Evolutionary conservation across 2,888 invertebrate genomes (phyloP).

Genomic region (Synergus gifuensis): DNA sequence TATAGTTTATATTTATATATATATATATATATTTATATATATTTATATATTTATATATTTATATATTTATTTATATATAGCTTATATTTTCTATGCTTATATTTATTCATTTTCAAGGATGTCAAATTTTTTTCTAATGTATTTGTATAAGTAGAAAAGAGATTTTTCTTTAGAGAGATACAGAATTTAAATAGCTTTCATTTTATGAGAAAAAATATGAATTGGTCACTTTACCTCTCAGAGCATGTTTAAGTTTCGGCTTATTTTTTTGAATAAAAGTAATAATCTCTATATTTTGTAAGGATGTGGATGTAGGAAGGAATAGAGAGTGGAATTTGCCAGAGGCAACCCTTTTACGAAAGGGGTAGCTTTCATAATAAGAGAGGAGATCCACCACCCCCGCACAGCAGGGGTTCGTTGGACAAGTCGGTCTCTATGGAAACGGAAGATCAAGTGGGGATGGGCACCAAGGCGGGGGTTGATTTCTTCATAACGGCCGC

Average conservation of each 20-base stretch:
- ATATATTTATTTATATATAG: too few species aligned
- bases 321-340: conserved; percentile 19
- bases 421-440: conserved; percentile 75
- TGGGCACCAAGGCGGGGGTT: conserved; percentile 63
- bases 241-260: background rate
- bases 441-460: conserved; percentile 67
- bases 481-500: conserved; percentile 78
- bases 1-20: too few species aligned
- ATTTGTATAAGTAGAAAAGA: too few species aligned
- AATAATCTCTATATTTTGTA: background rate
- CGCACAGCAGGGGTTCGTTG: conserved; percentile 63
- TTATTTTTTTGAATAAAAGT: background rate
- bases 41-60: too few species aligned
- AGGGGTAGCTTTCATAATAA: conserved; percentile 65
- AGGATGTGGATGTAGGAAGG: background rate
- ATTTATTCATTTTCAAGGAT: too few species aligned
- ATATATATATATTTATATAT: too few species aligned
- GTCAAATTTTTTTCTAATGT: too few species aligned
- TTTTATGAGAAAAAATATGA: too few species aligned
- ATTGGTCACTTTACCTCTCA: too few species aligned
- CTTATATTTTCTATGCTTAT: too few species aligned
- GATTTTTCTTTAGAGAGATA: too few species aligned
- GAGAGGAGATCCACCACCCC: conserved; percentile 60
- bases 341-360: conserved; percentile 65
- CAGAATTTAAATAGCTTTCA: too few species aligned